Evolutionary conservation across 2,113 vertebrate species (phyloP), one percentile per base, ranked within the genome.

Genomic region (Eclectus roratus): DNA sequence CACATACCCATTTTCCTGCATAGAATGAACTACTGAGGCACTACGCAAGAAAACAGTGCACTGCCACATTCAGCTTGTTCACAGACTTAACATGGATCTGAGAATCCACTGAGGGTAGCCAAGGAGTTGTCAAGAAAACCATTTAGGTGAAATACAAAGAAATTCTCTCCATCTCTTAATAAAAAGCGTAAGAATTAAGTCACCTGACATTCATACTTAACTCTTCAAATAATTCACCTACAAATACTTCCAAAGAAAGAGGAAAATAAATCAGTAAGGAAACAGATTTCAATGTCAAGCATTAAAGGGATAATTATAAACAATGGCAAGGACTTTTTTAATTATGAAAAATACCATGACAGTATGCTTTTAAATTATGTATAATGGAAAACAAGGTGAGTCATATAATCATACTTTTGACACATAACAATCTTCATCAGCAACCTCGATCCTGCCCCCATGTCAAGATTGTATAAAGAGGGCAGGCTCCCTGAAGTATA

Each of bases 341-440:
- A 97, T 97, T 97, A 96, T 96, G 81, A 97, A 96, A 96, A 97
- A 96, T 96, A 96, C 95, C 79, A 3, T 97, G 96, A 95, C 96
- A 97, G 95, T 74, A 92, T 82, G 94, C 84, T 97, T 95, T 97
- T 92, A 97, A 97, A 97, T 97, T 95, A 97, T 92, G 95, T 90
- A 94, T 93, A 89, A 97, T 96, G 94, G 88, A 97, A 97, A 97
- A 97, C 90, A 97, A 96, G 90, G 58, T 97, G 96, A 97, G 88
- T 97, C 96, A 97, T 88, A 71, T 97, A 97, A 97, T 97, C 96
- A 97, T 80, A 96, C 84, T 84, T 95, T 96, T 97, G 97, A 97
- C 97, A 97, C 79, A 80, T 95, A 95, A 91, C 95, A 92, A 95
- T 96, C 96, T 95, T 94, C 96, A 95, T 95, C 80, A 89, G 90